A percentile compares a stretch with the other conserved stretches of the same genome.
Conservation (phyloP, 64 coral and sea anemone species). For the Stichodactyla mertensii region DNA sequence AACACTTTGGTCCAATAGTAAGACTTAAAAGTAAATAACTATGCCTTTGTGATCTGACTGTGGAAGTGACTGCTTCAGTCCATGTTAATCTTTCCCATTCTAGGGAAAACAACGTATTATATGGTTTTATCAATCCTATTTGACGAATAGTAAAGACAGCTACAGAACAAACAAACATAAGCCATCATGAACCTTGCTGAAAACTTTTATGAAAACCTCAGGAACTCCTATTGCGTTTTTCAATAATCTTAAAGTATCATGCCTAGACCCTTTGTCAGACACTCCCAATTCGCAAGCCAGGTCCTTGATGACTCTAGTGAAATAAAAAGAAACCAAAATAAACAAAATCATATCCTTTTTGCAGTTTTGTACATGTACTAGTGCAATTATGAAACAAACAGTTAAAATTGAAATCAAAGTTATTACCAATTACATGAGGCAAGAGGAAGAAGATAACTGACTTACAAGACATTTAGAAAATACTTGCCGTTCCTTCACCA, state of each 20-base stretch:
- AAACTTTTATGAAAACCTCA: neutral
- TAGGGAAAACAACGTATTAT: too few relatives aligned
- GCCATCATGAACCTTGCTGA: neutral
- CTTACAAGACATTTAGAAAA: neutral
- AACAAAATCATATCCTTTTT: neutral
- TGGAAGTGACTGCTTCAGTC: too few relatives aligned
- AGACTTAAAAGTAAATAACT: too few relatives aligned
- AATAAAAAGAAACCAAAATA: neutral
- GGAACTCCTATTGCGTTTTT: neutral
- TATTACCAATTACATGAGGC: neutral
- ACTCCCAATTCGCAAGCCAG: neutral
- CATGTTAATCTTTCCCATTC: too few relatives aligned
- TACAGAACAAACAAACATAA: neutral
- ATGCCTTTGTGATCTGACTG: too few relatives aligned
- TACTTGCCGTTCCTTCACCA: neutral
- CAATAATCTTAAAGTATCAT: neutral
- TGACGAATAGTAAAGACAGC: too few relatives aligned
- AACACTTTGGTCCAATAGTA: too few relatives aligned
- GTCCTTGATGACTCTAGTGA: slow-evolving; percentile 1
- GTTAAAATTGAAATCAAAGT: too few relatives aligned
- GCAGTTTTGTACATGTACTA: too few relatives aligned
- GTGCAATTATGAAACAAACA: too few relatives aligned
- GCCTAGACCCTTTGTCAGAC: neutral
- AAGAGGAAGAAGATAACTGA: neutral
- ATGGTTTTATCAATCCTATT: too few relatives aligned